phyloP scores from a whole-genome alignment of 1,140 invertebrate genomes.

The Drosophila punjabiensis region DNA sequence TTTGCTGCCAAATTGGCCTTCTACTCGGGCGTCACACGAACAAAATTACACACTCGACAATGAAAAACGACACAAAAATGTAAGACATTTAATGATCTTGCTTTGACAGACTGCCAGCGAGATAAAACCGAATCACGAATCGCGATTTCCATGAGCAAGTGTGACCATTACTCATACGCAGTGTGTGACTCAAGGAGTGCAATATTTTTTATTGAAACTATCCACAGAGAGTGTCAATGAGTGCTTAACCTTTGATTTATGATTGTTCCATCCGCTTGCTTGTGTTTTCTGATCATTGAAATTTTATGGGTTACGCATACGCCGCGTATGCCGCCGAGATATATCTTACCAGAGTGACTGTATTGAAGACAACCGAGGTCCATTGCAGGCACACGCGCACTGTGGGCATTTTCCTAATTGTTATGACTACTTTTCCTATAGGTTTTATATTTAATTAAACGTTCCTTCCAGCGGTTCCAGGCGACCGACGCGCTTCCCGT shows the following conservation, averaged over 20 bases:
- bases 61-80: conserved; percentile 27
- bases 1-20: conserved; percentile 71
- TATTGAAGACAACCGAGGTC: conserved; percentile 67
- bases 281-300: neutral
- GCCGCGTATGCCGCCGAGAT: neutral
- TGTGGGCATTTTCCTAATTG: conserved; percentile 53
- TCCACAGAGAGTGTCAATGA: conserved; percentile 2
- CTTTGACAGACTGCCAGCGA: conserved; percentile 27
- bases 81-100: conserved; percentile 45
- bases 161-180: conserved; percentile 57
- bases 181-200: conserved; percentile 38
- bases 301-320: conserved; percentile 31
- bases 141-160: conserved; percentile 32
- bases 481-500: conserved; percentile 14
- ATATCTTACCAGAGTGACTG: conserved; percentile 66
- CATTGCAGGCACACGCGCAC: conserved; percentile 74
- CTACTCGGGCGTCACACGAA: conserved; percentile 11
- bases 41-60: conserved; percentile 44
- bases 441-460: conserved; percentile 16
- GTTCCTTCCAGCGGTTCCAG: conserved; percentile 20
- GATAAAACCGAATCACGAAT: neutral
- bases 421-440: conserved; percentile 7
- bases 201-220: neutral
- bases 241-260: conserved; percentile 9
- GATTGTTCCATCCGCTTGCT: neutral